These are phyloP conservation scores for Pristiophorus japonicus DNA, from an alignment of 2,113 vertebrate genomes.

Conservation along the genomic window DNA sequence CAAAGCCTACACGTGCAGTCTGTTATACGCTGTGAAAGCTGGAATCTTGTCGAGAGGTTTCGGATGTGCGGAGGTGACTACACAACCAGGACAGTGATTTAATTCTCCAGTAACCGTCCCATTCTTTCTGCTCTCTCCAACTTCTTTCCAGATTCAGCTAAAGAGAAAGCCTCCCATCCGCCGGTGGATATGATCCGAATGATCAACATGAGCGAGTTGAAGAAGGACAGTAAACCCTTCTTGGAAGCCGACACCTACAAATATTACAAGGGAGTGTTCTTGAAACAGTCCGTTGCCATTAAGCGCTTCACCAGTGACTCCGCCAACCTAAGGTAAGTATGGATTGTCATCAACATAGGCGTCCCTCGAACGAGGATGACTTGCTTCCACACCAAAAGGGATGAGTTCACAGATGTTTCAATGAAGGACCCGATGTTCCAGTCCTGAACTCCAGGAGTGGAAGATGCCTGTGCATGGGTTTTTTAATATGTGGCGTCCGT, in stretches of 20 bases:
- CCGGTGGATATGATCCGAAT: conserved; percentile 55
- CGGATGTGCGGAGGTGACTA: background rate
- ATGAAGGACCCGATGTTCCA: too few relatives aligned
- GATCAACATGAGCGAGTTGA: conserved; percentile 61
- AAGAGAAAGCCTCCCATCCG: conserved; percentile 42
- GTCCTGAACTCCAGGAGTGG: too few relatives aligned
- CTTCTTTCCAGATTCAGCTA: conserved; percentile 36
- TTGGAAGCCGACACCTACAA: conserved; percentile 49
- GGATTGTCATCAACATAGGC: background rate
- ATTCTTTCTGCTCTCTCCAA: background rate
- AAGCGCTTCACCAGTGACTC: conserved; percentile 67
- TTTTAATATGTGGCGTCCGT: too few relatives aligned
- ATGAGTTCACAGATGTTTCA: too few relatives aligned
- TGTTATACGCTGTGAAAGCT: background rate
- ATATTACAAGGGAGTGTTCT: conserved; percentile 68
- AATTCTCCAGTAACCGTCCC: background rate
- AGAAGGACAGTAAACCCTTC: conserved; percentile 47
- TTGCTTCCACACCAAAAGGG: too few relatives aligned
- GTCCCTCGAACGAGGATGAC: too few relatives aligned
- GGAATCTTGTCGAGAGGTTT: background rate
- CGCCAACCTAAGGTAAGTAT: conserved; percentile 54
- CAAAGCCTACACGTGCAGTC: background rate
- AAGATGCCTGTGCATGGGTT: too few relatives aligned
- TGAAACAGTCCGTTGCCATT: conserved; percentile 67
- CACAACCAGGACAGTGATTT: background rate